A percentile compares a stretch with the other conserved stretches of the same genome.
Conservation (phyloP, 2,797 vertebrate genomes). For the Tragelaphus oryx region DNA sequence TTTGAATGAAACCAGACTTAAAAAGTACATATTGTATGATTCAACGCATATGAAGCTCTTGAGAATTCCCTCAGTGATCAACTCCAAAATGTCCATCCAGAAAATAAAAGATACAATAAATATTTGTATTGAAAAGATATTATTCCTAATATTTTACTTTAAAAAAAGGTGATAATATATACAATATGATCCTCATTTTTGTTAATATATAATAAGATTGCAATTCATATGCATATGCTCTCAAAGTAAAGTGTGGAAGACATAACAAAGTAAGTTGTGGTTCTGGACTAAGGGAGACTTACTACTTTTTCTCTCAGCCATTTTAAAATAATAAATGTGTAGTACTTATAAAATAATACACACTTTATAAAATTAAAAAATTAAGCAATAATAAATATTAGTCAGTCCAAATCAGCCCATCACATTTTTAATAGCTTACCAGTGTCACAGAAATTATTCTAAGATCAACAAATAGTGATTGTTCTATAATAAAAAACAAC, state of each 20-base stretch:
- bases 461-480: not conserved
- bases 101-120: not conserved
- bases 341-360: not conserved
- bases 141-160: not conserved
- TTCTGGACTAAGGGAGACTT: not conserved
- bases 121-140: not conserved
- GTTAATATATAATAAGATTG: not conserved
- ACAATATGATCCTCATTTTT: not conserved
- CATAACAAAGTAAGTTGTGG: not conserved
- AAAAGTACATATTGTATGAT: not conserved
- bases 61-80: not conserved
- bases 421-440: conserved; percentile 1
- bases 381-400: not conserved
- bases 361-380: conserved; percentile 21
- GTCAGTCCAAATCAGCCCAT: not conserved
- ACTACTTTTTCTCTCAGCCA: not conserved
- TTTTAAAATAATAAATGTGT: not conserved
- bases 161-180: not conserved
- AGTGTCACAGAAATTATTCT: not conserved
- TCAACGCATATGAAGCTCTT: not conserved
- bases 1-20: not conserved
- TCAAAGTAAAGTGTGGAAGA: not conserved
- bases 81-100: not conserved
- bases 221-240: not conserved
- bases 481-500: not conserved